Conservation (phyloP, 2,113 vertebrate genomes). For the Callopanchax toddi region DNA sequence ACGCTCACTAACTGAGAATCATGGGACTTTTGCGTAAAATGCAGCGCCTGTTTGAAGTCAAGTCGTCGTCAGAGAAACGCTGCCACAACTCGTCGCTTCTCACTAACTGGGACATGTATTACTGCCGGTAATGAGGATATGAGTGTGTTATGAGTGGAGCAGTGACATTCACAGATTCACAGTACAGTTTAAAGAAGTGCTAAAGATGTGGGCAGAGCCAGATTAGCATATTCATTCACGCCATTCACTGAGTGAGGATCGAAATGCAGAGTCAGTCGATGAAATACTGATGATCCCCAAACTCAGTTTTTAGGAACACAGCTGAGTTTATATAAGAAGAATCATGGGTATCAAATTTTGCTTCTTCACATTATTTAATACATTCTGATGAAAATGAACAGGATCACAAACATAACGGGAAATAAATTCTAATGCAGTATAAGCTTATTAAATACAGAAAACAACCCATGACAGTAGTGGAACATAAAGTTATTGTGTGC, state of each 20-base stretch:
- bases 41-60: too few species aligned
- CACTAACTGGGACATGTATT: not conserved
- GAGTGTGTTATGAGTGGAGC: not conserved
- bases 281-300: not conserved
- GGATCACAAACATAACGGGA: too few species aligned
- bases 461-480: too few species aligned
- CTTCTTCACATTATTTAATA: too few species aligned
- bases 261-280: not conserved
- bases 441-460: too few species aligned
- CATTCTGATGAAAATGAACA: too few species aligned
- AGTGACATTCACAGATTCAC: not conserved
- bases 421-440: too few species aligned
- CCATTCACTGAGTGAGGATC: not conserved
- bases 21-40: not conserved
- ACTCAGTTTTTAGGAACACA: too few species aligned
- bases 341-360: too few species aligned
- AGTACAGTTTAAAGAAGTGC: not conserved
- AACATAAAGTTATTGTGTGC: too few species aligned
- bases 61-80: not conserved
- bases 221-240: not conserved
- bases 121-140: not conserved
- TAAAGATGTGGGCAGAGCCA: not conserved
- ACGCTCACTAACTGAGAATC: not conserved
- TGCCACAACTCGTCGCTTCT: not conserved
- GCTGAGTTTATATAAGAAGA: too few species aligned